These are phyloP conservation scores for Chloroceryle inda DNA, from an alignment of 2,797 vertebrate species.

Conservation along the genomic window DNA sequence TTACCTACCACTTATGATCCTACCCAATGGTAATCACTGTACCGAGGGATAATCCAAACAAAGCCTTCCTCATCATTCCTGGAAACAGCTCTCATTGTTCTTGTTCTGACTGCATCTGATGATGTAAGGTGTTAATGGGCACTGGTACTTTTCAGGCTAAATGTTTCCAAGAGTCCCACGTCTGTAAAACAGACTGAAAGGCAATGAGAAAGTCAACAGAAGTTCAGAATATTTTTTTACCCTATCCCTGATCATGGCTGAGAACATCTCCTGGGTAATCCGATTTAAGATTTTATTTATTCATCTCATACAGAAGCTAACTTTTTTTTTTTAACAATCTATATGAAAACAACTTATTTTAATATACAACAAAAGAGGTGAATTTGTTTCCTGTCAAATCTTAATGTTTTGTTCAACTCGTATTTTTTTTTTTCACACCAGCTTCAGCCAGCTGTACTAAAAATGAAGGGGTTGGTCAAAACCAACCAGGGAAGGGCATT, in stretches of 20 bases:
- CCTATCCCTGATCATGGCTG: not conserved
- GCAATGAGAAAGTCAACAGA: not conserved
- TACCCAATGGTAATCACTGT: not conserved
- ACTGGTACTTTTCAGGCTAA: not conserved
- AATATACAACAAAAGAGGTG: not conserved
- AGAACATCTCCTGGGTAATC: not conserved
- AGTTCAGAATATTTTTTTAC: not conserved
- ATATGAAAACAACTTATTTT: not conserved
- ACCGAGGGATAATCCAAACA: slow-evolving; percentile 26
- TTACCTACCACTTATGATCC: not conserved
- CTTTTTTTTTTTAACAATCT: not conserved
- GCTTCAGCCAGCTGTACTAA: not conserved
- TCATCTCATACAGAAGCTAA: not conserved
- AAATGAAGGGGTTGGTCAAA: not conserved
- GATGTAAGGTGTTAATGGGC: not conserved
- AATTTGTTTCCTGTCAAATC: not conserved
- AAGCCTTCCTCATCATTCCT: slow-evolving; percentile 34
- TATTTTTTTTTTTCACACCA: not conserved
- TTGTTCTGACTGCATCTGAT: slow-evolving; percentile 19
- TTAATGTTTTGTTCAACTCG: not conserved
- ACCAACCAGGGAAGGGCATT: accelerated
- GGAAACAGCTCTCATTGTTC: slow-evolving; percentile 41
- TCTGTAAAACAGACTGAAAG: not conserved
- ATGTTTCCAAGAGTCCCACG: not conserved
- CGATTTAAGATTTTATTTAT: not conserved